Conservation (phyloP, 2,888 invertebrate species). For the Hybos culiciformis region DNA sequence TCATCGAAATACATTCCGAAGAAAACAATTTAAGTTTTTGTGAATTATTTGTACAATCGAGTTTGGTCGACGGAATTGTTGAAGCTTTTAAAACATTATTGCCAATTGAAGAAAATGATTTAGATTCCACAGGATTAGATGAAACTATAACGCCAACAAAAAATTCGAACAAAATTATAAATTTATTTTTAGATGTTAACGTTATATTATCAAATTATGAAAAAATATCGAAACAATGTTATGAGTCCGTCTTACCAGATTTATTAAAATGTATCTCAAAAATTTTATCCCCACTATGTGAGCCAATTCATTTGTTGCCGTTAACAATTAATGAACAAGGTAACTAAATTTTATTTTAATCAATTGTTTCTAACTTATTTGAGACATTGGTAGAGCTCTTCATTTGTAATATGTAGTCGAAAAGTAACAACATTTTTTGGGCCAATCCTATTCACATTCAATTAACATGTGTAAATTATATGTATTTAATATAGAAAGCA, state of each 20-base stretch:
- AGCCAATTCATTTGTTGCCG: conserved; percentile 25
- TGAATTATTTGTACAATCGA: conserved; percentile 27
- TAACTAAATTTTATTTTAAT: conserved; percentile 3
- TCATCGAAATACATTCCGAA: conserved; percentile 23
- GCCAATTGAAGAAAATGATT: conserved; percentile 13
- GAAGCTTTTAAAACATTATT: conserved; percentile 29
- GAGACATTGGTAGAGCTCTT: too few relatives aligned
- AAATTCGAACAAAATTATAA: conserved; percentile 28
- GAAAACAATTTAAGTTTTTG: conserved; percentile 20
- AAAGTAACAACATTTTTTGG: too few relatives aligned
- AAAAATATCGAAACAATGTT: conserved; percentile 22
- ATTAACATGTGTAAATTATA: too few relatives aligned
- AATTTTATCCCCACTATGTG: conserved; percentile 27
- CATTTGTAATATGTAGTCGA: too few relatives aligned
- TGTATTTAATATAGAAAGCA: too few relatives aligned
- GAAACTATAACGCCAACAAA: conserved; percentile 19
- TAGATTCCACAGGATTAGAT: conserved; percentile 9
- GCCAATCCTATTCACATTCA: too few relatives aligned
- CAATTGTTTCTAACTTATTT: too few relatives aligned
- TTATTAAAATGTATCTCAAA: conserved; percentile 26
- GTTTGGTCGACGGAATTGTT: conserved; percentile 27
- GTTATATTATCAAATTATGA: conserved; percentile 31
- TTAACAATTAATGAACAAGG: conserved; percentile 28
- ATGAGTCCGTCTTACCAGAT: conserved; percentile 19
- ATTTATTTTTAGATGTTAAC: conserved; percentile 33